phyloP scores from a whole-genome alignment of 2,888 invertebrate genomes.

The Labia minor region DNA sequence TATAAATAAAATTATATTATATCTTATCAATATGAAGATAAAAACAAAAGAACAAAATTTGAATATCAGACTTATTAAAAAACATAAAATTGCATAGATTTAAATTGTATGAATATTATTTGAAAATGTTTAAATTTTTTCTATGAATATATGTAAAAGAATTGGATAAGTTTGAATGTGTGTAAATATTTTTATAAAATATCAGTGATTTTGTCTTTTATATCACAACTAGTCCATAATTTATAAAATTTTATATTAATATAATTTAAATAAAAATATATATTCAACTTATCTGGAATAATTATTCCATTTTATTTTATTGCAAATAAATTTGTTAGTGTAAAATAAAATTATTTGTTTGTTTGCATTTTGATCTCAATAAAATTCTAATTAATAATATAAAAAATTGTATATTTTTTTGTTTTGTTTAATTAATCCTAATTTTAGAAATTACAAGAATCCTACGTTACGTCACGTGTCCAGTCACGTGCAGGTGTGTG shows the following conservation, averaged over 20 bases:
- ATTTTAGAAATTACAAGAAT: not conserved
- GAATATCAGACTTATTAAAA: too few species aligned
- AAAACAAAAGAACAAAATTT: too few species aligned
- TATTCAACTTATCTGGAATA: not conserved
- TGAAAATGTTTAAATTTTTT: too few species aligned
- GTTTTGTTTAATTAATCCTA: not conserved
- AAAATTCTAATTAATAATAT: not conserved
- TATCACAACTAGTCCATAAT: not conserved
- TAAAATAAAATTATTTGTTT: not conserved
- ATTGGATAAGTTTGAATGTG: too few species aligned
- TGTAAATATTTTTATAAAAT: not conserved
- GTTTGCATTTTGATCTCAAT: not conserved
- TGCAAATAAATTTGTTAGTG: not conserved
- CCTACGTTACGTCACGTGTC: not conserved
- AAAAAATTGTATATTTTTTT: too few species aligned
- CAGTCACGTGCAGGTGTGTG: constrained; percentile 13
- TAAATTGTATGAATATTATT: too few species aligned
- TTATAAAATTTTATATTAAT: not conserved
- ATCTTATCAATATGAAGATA: too few species aligned
- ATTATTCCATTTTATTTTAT: not conserved
- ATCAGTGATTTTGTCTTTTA: not conserved
- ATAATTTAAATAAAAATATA: not conserved
- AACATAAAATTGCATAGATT: too few species aligned
- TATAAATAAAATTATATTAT: too few species aligned
- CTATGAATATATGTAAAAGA: too few species aligned